These are phyloP conservation scores for Galago senegalensis DNA, from an alignment of 2,797 vertebrate genomes.

Conservation along the genomic window DNA sequence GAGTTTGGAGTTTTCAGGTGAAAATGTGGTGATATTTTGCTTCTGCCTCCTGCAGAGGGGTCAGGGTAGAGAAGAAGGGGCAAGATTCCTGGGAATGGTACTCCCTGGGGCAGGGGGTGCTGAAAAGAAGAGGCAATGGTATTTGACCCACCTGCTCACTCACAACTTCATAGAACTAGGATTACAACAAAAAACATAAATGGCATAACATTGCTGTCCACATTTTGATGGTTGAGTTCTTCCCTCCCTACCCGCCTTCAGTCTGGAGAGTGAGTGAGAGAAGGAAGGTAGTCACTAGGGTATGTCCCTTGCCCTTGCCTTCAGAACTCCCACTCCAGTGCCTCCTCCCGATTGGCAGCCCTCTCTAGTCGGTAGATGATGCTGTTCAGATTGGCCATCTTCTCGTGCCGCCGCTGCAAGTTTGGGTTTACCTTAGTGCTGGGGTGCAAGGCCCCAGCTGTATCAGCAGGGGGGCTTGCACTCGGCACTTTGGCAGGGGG, in stretches of 20 bases:
- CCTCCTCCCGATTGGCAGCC: constrained; percentile 97
- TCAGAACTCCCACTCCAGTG: constrained; percentile 99
- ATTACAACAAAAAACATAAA: constrained; percentile 47
- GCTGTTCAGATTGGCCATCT: constrained; percentile 99
- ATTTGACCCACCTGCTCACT: not conserved
- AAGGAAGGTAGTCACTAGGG: not conserved
- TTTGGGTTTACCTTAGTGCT: constrained; percentile 94
- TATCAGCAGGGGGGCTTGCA: constrained; percentile 89
- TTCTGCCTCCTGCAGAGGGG: constrained; percentile 34
- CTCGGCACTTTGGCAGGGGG: constrained; percentile 90
- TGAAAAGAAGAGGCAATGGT: not conserved
- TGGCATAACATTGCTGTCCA: constrained; percentile 53
- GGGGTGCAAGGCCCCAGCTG: constrained; percentile 74
- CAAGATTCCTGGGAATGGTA: not conserved
- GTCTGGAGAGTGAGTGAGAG: not conserved
- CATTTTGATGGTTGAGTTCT: not conserved
- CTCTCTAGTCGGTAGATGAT: constrained; percentile 99
- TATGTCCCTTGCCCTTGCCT: not conserved
- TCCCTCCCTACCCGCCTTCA: not conserved
- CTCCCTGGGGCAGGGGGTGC: not conserved
- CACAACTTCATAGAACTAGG: not conserved
- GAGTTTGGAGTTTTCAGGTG: constrained; percentile 88
- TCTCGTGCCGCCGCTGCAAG: constrained; percentile 97
- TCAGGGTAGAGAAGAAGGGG: not conserved
- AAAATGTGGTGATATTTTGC: constrained; percentile 55